phyloP scores from a whole-genome alignment of 2,888 invertebrate genomes.

The Acanthosepion pharaonis region DNA sequence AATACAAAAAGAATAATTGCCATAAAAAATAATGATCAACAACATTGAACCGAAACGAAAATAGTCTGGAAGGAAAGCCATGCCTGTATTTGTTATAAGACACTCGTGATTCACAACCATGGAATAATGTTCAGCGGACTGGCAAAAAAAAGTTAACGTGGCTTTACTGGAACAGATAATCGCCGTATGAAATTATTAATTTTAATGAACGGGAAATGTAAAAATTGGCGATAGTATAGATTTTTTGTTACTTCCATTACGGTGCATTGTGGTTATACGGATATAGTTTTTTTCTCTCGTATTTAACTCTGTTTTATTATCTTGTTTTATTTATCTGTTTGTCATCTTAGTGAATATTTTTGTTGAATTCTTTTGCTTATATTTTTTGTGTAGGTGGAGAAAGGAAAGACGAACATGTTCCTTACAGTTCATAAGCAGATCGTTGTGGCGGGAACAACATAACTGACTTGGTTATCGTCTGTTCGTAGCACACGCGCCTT shows the following conservation, averaged over 20 bases:
- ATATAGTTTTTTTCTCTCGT: not conserved
- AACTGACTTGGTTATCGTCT: conserved; percentile 33
- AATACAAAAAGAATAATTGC: conserved; percentile 33
- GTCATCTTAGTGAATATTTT: conserved; percentile 6
- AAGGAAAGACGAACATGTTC: not conserved
- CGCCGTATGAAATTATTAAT: conserved; percentile 33
- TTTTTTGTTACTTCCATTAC: conserved; percentile 33
- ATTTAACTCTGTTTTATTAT: not conserved
- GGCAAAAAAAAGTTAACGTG: conserved; percentile 9
- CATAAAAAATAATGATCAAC: conserved; percentile 33
- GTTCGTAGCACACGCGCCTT: conserved; percentile 15
- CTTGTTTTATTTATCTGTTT: not conserved
- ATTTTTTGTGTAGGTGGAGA: conserved; percentile 14
- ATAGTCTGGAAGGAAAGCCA: not conserved
- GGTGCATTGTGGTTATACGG: not conserved
- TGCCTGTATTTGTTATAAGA: not conserved
- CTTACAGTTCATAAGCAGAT: not conserved
- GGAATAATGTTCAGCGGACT: not conserved
- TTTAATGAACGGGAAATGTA: conserved; percentile 33
- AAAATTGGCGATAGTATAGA: conserved; percentile 22
- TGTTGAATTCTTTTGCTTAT: conserved; percentile 23
- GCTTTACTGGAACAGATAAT: not conserved
- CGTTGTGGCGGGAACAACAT: conserved; percentile 33
- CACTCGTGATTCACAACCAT: conserved; percentile 8
- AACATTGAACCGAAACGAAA: conserved; percentile 14